phyloP scores from a whole-genome alignment of 2,888 invertebrate genomes.

The Agrotis exclamationis region DNA sequence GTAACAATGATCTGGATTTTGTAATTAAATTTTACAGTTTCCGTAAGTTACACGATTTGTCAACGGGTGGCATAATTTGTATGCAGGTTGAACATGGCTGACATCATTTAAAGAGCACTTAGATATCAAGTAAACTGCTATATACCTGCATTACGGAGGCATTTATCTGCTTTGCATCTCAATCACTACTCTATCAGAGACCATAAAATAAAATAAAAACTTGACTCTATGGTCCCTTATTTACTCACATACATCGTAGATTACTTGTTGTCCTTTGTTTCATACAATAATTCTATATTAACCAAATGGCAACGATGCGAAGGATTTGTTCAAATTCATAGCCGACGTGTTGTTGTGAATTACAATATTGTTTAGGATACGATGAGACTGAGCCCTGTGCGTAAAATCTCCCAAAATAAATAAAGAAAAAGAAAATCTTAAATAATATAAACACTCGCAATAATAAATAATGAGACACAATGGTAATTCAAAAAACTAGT shows the following conservation, averaged over 20 bases:
- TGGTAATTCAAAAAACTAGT: slow-evolving; percentile 28
- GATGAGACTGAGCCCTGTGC: too few species aligned
- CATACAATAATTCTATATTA: too few species aligned
- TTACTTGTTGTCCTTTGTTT: too few species aligned
- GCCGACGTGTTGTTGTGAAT: too few species aligned
- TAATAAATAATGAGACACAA: neutral
- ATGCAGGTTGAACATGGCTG: slow-evolving; percentile 22
- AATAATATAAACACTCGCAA: neutral
- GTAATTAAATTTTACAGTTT: too few species aligned
- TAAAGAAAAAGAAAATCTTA: neutral
- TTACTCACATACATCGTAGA: too few species aligned
- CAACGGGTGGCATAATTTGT: slow-evolving; percentile 8
- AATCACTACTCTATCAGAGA: neutral
- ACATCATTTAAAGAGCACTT: slow-evolving; percentile 14
- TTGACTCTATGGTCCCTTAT: too few species aligned
- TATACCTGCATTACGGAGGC: neutral
- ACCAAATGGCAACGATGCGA: too few species aligned
- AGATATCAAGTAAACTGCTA: slow-evolving; percentile 13
- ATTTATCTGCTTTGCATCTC: neutral
- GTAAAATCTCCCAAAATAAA: neutral
- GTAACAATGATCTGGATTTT: too few species aligned
- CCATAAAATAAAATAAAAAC: neutral
- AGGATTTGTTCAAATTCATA: too few species aligned
- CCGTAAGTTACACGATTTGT: neutral
- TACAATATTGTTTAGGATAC: too few species aligned